Base-by-base conservation (phyloP, 2,888 invertebrate species). In the Melinaea marsaeus region DNA sequence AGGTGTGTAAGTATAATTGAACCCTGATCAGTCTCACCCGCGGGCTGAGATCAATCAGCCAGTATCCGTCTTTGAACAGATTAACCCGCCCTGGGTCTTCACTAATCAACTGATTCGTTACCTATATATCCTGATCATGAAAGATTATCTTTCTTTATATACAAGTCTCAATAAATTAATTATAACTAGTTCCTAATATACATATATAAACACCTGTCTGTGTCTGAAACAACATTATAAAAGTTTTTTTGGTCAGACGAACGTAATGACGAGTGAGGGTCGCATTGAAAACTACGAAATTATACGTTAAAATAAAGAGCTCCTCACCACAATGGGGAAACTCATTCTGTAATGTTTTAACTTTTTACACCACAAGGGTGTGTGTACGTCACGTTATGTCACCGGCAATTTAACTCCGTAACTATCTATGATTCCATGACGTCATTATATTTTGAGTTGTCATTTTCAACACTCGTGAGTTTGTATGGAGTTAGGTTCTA, bases 41-140 rank as follows among this genome's bases (percentile, higher is more conserved):
- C 76, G 72, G 76, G 76, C 74, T 60, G 72, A 73, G 76, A 80
- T 80, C 80, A 79, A 79, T 79, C 80, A 78, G 75, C 32, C 55
- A 66, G 73, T 71, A 73, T 74, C 72, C 71, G 63, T 67, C 64
- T 69, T 69, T 68, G 63, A 61, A 57, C 58, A 69, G 66, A 70
- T 71, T 69, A 70, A 56, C 60, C 59, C 42, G 51, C 67, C 37
- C 62, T 57, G 55, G 62, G 63, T 62, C 62, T 60, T 64, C 64
- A 47, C 64, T 66, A 67, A 69, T 69, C 66, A 62, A 66, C 57
- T 58, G 58, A 61, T 63, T 64, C 63, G 61, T 63, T 58, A 60
- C 60, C 48, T 51, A 6, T 51, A 13, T 51, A 9, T 51, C 32
- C 9, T 32, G 32, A 7, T 22, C 32, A 9, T 11, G 5, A 51